Conservation (phyloP, 2,797 vertebrate genomes). For the Enteromius treurensis region DNA sequence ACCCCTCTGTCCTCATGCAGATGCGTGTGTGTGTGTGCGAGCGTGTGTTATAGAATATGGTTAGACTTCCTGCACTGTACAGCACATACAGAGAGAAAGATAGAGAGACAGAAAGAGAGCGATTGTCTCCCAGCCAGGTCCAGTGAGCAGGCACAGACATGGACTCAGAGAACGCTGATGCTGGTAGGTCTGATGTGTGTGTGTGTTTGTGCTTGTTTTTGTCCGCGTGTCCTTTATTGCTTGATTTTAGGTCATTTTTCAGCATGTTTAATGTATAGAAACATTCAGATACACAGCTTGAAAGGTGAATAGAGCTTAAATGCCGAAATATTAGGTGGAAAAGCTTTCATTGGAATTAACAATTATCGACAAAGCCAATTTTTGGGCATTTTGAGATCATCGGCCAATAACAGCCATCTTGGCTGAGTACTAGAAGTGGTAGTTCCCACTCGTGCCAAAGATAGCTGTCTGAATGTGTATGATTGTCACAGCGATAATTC, state of each 20-base stretch:
- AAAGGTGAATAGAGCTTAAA: neutral
- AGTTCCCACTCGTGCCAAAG: neutral
- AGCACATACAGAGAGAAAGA: slow-evolving; percentile 15
- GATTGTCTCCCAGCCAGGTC: slow-evolving; percentile 25
- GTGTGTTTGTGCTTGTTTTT: slow-evolving; percentile 29
- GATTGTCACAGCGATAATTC: neutral
- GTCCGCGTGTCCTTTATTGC: slow-evolving; percentile 15
- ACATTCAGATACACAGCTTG: neutral
- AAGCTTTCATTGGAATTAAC: neutral
- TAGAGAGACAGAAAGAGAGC: slow-evolving; percentile 36
- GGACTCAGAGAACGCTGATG: slow-evolving; percentile 71
- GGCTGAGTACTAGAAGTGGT: neutral
- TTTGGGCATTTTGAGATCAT: slow-evolving; percentile 1
- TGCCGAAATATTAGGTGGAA: too few relatives aligned
- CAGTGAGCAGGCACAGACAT: slow-evolving; percentile 58
- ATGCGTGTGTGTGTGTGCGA: slow-evolving; percentile 14
- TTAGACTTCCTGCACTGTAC: slow-evolving; percentile 19
- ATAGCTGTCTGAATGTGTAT: neutral
- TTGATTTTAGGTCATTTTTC: neutral
- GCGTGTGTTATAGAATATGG: slow-evolving; percentile 27
- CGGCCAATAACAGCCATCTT: neutral
- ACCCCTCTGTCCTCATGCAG: slow-evolving; percentile 1
- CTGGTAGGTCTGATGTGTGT: slow-evolving; percentile 66
- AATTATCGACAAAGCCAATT: neutral
- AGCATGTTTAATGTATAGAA: neutral